Percentiles rank a stretch among this genome's conserved stretches.
phyloP scores from a whole-genome alignment of 2,888 invertebrate genomes.

The Mechanitis messenoides region DNA sequence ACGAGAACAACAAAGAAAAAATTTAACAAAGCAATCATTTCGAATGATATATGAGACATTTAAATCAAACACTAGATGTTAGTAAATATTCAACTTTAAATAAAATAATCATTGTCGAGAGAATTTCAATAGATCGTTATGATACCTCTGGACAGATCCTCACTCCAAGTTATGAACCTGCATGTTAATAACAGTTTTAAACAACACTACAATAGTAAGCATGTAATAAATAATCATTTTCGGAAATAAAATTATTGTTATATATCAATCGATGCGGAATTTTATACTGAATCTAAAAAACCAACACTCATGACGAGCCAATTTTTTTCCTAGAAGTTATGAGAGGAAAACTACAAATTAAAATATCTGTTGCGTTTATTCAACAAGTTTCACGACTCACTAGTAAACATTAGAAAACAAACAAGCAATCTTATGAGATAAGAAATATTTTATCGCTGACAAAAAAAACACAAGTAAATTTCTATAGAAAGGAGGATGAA shows the following conservation, averaged over 20 bases:
- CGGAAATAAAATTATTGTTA: conserved; percentile 18
- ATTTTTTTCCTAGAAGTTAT: too few species aligned
- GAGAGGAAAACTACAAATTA: too few species aligned
- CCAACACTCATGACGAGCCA: too few species aligned
- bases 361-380: too few species aligned
- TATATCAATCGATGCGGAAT: too few species aligned
- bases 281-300: too few species aligned
- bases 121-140: conserved; percentile 62
- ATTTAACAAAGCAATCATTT: conserved; percentile 17
- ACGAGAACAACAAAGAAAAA: conserved; percentile 2
- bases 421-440: conserved; percentile 25
- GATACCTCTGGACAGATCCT: conserved; percentile 32
- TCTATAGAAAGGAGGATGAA: conserved; percentile 13
- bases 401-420: conserved; percentile 23
- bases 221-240: too few species aligned
- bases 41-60: conserved; percentile 14
- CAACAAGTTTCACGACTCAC: conserved; percentile 18
- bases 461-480: conserved; percentile 6
- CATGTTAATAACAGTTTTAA: conserved; percentile 36
- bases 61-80: conserved; percentile 21
- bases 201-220: conserved; percentile 21
- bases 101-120: conserved; percentile 52
- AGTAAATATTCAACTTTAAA: conserved; percentile 42
- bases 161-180: conserved; percentile 37
- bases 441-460: conserved; percentile 22